Evolutionary conservation across 1,140 invertebrate species (phyloP).

Genomic region (Chrysomallon squamiferum): DNA sequence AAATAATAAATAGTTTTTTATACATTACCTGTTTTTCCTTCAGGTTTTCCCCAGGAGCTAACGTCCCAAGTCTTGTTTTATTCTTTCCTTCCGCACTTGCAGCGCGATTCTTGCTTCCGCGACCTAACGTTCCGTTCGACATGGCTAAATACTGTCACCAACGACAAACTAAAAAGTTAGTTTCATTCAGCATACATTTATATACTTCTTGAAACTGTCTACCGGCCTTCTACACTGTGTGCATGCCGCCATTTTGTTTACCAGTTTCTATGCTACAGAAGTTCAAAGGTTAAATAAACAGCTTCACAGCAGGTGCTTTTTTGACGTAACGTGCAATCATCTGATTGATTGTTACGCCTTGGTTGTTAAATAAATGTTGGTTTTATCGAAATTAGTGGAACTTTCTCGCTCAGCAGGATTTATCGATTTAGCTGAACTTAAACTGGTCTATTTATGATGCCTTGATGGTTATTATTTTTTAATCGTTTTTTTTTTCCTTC

Average conservation of each 20-base stretch:
- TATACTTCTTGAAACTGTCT: neutral
- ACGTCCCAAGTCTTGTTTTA: constrained; percentile 46
- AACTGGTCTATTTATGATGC: no score
- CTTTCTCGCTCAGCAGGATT: no score
- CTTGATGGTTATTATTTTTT: no score
- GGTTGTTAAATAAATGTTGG: no score
- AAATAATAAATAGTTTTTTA: no score
- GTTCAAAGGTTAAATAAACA: neutral
- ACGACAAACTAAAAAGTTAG: neutral
- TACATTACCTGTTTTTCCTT: constrained; percentile 60
- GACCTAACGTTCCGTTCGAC: neutral
- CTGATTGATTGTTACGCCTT: no score
- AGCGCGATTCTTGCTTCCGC: constrained; percentile 5
- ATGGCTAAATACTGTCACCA: neutral
- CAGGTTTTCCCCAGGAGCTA: constrained; percentile 56
- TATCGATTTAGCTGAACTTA: no score
- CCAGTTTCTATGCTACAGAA: constrained; percentile 31
- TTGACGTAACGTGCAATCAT: no score
- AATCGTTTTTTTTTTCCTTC: no score
- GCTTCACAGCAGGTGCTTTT: no score
- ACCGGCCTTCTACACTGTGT: neutral
- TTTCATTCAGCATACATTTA: neutral
- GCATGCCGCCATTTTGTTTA: constrained; percentile 39
- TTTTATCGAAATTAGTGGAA: no score
- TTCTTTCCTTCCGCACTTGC: constrained; percentile 34